Evolutionary conservation across 2,888 invertebrate species (phyloP), one percentile per base, ranked within the genome.

Genomic region (Allacma fusca): DNA sequence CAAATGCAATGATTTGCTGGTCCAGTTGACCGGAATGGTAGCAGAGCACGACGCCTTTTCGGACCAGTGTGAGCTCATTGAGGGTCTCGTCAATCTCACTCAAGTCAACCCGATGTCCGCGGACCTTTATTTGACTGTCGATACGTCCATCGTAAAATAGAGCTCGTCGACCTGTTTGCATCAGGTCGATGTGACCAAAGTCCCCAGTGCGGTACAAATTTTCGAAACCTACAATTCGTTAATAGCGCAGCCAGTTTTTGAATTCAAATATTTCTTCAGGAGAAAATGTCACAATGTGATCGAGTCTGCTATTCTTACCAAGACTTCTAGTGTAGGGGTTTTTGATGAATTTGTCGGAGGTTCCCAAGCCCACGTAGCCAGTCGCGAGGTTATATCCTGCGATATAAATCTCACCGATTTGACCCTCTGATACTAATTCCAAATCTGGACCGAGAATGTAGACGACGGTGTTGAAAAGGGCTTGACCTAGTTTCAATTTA

Each of bases 71-170:
- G 2, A 71, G 40, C 2, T 28, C 62, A 43, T 72, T 75, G 0
- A 94, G 89, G 7, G 91, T 92, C 78, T 91, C 91, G 85, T 96
- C 95, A 0, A 96, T 92, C 88, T 96, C 96, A 1, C 91, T 90
- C 67, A 96, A 88, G 85, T 96, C 95, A 0, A 96, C 94, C 13
- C 95, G 88, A 85, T 96, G 94, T 0, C 96, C 96, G 68, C 95
- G 89, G 74, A 95, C 91, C 89, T 95, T 96, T 50, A 92, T 90
- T 86, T 95, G 95, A 0, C 79, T 73, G 50, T 75, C 77, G 21
- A 76, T 62, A 28, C 82, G 68, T 9, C 83, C 83, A 72, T 81
- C 78, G 65, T 77, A 82, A 23, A 80, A 57, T 9, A 83, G 57
- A 7, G 75, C 67, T 12, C 34, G 43, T 0, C 50, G 65, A 13